phyloP scores from a whole-genome alignment of 1,140 invertebrate genomes.

The Mercenaria mercenaria region DNA sequence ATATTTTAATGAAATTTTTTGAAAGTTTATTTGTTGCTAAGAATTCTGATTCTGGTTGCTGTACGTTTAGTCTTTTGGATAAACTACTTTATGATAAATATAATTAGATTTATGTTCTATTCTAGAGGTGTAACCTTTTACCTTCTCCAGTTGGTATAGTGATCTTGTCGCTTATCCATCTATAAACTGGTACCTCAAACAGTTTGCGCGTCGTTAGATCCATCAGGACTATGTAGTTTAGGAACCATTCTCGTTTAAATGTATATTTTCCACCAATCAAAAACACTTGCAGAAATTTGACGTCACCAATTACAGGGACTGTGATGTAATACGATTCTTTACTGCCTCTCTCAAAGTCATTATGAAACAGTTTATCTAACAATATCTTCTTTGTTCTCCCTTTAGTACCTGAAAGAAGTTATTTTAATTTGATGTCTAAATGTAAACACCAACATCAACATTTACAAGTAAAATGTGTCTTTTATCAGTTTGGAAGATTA shows the following conservation, averaged over 20 bases:
- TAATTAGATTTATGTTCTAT: too few relatives aligned
- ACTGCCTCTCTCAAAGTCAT: conserved; percentile 61
- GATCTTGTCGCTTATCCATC: conserved; percentile 46
- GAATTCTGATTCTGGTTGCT: too few relatives aligned
- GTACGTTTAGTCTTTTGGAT: too few relatives aligned
- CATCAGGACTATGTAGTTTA: conserved; percentile 53
- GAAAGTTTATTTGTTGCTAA: too few relatives aligned
- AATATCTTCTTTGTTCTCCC: conserved; percentile 48
- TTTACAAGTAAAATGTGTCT: not conserved
- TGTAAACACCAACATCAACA: not conserved
- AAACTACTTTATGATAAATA: too few relatives aligned
- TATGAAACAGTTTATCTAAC: conserved; percentile 56
- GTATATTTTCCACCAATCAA: conserved; percentile 54
- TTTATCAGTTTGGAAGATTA: not conserved
- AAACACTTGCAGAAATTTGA: conserved; percentile 51
- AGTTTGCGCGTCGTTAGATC: conserved; percentile 44
- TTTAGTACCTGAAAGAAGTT: conserved; percentile 51
- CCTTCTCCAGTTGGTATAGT: conserved; percentile 58
- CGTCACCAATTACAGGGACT: conserved; percentile 49
- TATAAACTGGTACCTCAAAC: conserved; percentile 42
- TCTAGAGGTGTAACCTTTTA: not conserved
- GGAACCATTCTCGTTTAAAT: conserved; percentile 52
- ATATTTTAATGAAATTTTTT: too few relatives aligned
- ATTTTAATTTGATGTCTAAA: too few relatives aligned
- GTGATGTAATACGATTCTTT: conserved; percentile 60